Evolutionary conservation across 2,797 vertebrate species (phyloP), one percentile per base, ranked within the genome.

Genomic region (Coracias cyanogaster): DNA sequence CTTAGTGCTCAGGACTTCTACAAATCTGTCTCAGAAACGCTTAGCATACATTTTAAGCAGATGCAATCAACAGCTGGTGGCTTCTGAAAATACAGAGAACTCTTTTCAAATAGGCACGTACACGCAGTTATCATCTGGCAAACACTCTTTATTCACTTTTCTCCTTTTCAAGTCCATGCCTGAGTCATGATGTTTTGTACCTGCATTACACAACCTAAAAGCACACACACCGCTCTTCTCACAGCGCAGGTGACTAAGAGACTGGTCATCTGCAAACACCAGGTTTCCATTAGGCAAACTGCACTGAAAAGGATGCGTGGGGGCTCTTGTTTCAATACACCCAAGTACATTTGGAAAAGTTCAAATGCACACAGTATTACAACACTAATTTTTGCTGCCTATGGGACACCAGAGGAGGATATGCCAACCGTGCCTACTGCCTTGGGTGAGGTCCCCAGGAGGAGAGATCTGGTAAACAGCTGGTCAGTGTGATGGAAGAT

Each of bases 231-330:
- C 16, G 5, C 25, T 31, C 61, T 41, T 62, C 82, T 60, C 71
- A 29, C 19, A 7, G 39, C 0, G 4, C 58, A 35, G 82, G 81
- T 86, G 84, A 94, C 72, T 90, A 76, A 93, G 80, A 37, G 54
- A 10, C 46, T 6, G 79, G 81, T 66, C 83, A 80, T 1, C 41
- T 31, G 60, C 89, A 80, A 58, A 3, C 4, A 2, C 1, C 51
- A 19, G 52, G 17, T 12, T 71, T 24, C 62, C 28, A 2, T 51
- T 33, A 58, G 39, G 10, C 76, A 82, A 89, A 66, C 0, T 8
- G 3, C 12, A 12, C 20, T 1, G 33, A 45, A 29, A 65, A 58
- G 65, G 49, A 71, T 13, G 72, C 1, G 3, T 3, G n/a, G 2
- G 22, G 79, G 69, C 45, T 24, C 3, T 6, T 39, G 52, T 12